Evolutionary conservation across 2,797 vertebrate genomes (phyloP).

Genomic region (Sebastes flavidus): DNA sequence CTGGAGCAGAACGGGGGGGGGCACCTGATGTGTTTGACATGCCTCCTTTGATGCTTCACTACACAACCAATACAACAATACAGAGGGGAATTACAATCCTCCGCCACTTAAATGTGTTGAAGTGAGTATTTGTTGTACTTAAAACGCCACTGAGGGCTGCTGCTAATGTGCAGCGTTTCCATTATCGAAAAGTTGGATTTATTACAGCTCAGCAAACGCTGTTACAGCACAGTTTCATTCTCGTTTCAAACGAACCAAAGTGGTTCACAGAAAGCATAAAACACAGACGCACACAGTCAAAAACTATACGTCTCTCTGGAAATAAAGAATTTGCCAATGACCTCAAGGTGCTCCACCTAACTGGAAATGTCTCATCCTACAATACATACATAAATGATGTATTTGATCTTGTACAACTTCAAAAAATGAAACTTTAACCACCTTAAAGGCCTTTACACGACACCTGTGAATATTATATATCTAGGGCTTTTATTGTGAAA

Average conservation of each 20-base stretch:
- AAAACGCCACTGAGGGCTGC: neutral
- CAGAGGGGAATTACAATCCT: neutral
- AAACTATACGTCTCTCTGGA: neutral
- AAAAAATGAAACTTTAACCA: too few relatives aligned
- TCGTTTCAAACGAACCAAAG: too few relatives aligned
- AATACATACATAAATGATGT: too few relatives aligned
- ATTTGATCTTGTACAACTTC: neutral
- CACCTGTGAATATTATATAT: too few relatives aligned
- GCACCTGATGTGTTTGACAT: constrained; percentile 22
- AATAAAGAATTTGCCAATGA: neutral
- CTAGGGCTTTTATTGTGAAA: too few relatives aligned
- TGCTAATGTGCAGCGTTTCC: neutral
- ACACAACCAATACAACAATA: neutral
- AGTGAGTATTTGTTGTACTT: neutral
- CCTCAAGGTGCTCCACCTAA: neutral
- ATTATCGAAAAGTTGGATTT: neutral
- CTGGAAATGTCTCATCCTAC: neutral
- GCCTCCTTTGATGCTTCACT: neutral
- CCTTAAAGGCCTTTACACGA: too few relatives aligned
- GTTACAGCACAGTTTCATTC: neutral
- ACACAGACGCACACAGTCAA: neutral
- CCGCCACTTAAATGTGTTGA: neutral
- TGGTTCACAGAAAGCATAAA: neutral
- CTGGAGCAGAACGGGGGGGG: neutral
- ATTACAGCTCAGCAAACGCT: neutral